Conservation (phyloP, 2,113 vertebrate genomes). For the Odocoileus virginianus region DNA sequence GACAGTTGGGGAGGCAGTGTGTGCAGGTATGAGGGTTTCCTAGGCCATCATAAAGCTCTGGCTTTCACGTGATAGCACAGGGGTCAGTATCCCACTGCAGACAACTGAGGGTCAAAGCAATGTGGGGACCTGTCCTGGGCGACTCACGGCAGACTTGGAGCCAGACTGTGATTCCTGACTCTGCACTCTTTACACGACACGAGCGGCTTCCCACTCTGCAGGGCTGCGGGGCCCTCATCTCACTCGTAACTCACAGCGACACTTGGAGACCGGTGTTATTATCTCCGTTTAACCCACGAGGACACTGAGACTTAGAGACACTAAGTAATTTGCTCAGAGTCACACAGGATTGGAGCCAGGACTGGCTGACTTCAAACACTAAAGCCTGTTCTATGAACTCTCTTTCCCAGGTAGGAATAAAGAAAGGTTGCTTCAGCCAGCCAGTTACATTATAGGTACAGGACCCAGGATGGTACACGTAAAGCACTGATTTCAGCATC, state of each 20-base stretch:
- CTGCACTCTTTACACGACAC: accelerated
- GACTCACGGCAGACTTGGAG: background rate
- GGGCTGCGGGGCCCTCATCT: accelerated
- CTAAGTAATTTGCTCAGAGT: background rate
- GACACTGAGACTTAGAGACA: background rate
- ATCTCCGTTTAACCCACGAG: background rate
- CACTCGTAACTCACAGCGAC: background rate
- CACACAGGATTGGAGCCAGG: background rate
- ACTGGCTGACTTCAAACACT: background rate
- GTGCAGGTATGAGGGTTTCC: background rate
- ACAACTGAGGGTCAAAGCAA: background rate
- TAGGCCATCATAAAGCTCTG: background rate
- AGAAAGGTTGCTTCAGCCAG: background rate
- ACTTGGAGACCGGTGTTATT: background rate
- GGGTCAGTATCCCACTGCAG: background rate
- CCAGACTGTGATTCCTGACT: background rate
- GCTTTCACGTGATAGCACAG: background rate
- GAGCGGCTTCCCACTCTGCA: accelerated
- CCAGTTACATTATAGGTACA: background rate
- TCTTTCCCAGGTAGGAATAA: background rate
- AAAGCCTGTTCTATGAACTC: background rate
- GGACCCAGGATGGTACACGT: background rate
- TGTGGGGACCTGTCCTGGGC: background rate
- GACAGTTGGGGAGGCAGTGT: background rate
- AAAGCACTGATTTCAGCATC: background rate